phyloP scores from a whole-genome alignment of 1,140 invertebrate species.

The Ceratina calcarata region DNA sequence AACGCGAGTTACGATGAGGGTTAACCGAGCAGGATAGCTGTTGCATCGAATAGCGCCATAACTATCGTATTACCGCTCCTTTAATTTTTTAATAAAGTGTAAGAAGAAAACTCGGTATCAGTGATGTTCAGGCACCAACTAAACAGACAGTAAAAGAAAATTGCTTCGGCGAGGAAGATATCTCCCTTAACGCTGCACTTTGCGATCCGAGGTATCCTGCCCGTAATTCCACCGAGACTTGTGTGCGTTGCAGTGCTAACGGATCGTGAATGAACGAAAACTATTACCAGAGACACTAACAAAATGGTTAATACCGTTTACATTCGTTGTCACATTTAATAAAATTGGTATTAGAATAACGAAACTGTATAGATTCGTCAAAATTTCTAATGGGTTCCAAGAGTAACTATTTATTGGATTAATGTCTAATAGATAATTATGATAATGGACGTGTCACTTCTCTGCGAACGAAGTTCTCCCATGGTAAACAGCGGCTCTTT shows the following conservation, averaged over 20 bases:
- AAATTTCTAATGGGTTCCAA: too few relatives aligned
- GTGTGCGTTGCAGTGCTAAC: background rate
- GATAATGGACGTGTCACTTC: background rate
- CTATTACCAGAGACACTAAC: too few relatives aligned
- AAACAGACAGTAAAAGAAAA: conserved; percentile 31
- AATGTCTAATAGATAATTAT: too few relatives aligned
- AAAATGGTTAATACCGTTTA: too few relatives aligned
- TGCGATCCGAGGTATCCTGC: conserved; percentile 10
- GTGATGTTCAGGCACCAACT: background rate
- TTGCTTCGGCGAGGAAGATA: conserved; percentile 16
- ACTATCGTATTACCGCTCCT: conserved; percentile 27
- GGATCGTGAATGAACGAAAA: too few relatives aligned
- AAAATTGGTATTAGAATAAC: too few relatives aligned
- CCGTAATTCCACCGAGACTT: conserved; percentile 24
- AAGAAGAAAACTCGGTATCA: conserved; percentile 6
- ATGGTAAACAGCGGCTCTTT: background rate
- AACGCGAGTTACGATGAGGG: conserved; percentile 5
- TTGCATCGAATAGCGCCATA: conserved; percentile 34
- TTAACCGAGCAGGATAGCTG: background rate
- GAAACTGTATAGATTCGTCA: too few relatives aligned
- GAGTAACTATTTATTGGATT: too few relatives aligned
- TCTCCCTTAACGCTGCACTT: conserved; percentile 38
- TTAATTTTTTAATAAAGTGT: conserved; percentile 46
- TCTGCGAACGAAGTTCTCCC: background rate
- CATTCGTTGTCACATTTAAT: too few relatives aligned